phyloP scores from a whole-genome alignment of 2,113 vertebrate genomes.

The Stictonetta naevosa region DNA sequence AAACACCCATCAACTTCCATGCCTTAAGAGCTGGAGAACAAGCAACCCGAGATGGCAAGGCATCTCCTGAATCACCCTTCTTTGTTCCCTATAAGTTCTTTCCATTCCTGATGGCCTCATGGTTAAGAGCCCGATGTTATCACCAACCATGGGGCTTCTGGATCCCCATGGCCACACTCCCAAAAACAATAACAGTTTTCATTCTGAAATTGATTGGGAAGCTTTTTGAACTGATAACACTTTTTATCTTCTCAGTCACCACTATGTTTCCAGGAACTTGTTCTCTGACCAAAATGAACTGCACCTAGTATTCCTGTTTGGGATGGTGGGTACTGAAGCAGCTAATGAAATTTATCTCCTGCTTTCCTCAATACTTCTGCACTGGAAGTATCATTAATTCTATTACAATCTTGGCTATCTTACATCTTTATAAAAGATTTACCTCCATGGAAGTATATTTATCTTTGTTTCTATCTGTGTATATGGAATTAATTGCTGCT shows the following conservation, averaged over 20 bases:
- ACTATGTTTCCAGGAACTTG: neutral
- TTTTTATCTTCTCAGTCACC: neutral
- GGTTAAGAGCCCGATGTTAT: too few relatives aligned
- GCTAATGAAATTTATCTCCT: neutral
- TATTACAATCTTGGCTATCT: accelerated
- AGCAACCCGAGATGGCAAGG: too few relatives aligned
- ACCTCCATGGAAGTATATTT: neutral
- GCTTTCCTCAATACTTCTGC: neutral
- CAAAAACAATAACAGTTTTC: neutral
- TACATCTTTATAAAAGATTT: neutral
- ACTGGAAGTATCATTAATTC: neutral
- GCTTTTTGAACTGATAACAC: neutral
- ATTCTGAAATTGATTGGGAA: neutral
- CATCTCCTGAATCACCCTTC: too few relatives aligned
- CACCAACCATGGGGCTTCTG: too few relatives aligned
- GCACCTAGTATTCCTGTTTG: neutral
- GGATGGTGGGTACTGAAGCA: neutral
- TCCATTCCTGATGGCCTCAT: too few relatives aligned
- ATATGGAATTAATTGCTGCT: neutral
- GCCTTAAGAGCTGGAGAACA: too few relatives aligned
- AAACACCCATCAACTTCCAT: too few relatives aligned
- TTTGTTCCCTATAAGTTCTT: too few relatives aligned
- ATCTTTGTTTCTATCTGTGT: neutral
- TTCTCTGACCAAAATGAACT: neutral
- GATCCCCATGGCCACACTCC: too few relatives aligned